Evolutionary conservation across 2,888 invertebrate genomes (phyloP).

Genomic region (Diarsia rubi): DNA sequence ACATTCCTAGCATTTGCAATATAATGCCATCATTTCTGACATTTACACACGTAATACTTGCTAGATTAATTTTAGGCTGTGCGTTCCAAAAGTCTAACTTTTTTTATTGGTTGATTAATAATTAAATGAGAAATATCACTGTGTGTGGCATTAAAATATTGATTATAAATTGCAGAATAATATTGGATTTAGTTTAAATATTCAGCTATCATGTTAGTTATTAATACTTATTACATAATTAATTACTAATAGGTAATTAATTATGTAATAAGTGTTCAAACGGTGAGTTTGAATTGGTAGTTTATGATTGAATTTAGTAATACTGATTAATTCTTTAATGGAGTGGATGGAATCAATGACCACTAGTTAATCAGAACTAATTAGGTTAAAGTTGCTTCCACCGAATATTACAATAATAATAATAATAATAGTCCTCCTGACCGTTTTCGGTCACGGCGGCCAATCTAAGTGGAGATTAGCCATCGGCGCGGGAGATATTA

Average conservation of each 20-base stretch:
- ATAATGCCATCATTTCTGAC: conserved; percentile 1
- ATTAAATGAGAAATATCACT: neutral
- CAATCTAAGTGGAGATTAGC: too few relatives aligned
- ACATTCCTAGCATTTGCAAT: neutral
- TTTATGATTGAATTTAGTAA: neutral
- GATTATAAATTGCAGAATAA: neutral
- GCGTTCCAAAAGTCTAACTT: neutral
- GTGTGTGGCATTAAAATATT: neutral
- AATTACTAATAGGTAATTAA: too few relatives aligned
- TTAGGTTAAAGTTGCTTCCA: too few relatives aligned
- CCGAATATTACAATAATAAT: too few relatives aligned
- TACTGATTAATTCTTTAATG: neutral
- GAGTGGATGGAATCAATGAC: neutral
- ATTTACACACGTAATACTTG: neutral
- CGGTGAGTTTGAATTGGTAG: too few relatives aligned
- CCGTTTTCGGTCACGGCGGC: too few relatives aligned
- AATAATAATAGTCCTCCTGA: too few relatives aligned
- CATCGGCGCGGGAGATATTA: too few relatives aligned
- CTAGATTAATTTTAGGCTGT: neutral
- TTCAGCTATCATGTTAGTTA: neutral
- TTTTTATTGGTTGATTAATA: neutral
- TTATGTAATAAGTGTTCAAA: too few relatives aligned
- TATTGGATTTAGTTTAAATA: neutral
- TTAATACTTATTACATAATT: neutral
- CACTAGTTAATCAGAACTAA: neutral